Percentiles rank a stretch among this genome's conserved stretches.
phyloP scores from a whole-genome alignment of 2,797 vertebrate species.

The Chaunax sp. region DNA sequence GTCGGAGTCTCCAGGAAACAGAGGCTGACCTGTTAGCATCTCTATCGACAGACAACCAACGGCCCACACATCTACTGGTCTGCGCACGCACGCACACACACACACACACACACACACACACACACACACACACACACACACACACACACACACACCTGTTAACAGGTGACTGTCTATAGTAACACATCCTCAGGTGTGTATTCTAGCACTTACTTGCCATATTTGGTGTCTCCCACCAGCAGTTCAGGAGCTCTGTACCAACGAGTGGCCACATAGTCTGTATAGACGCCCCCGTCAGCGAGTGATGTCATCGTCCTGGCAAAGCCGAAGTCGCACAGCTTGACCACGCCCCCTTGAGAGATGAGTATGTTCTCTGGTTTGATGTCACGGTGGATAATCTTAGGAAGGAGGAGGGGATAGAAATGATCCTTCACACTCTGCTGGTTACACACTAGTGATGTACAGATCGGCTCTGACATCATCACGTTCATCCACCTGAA shows the following conservation, averaged over 20 bases:
- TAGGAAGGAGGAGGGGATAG: not conserved
- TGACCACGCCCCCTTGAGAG: slow-evolving; percentile 88
- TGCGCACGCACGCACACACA: slow-evolving; percentile 64
- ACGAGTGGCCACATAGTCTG: slow-evolving; percentile 91
- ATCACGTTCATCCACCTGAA: too few relatives aligned
- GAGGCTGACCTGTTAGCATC: slow-evolving; percentile 89
- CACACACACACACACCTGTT: too few relatives aligned
- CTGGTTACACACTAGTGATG: too few relatives aligned
- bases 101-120: not conserved
- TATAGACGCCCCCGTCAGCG: slow-evolving; percentile 84
- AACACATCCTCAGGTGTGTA: not conserved
- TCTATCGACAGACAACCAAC: slow-evolving; percentile 89
- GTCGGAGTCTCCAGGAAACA: slow-evolving; percentile 93
- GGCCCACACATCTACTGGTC: slow-evolving; percentile 93
- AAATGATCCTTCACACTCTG: not conserved
- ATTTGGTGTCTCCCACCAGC: slow-evolving; percentile 90
- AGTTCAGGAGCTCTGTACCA: slow-evolving; percentile 95
- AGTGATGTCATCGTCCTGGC: slow-evolving; percentile 85
- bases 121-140: too few relatives aligned
- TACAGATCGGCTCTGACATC: too few relatives aligned
- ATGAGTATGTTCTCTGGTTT: slow-evolving; percentile 94
- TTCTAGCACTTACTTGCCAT: slow-evolving; percentile 87
- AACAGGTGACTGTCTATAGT: not conserved
- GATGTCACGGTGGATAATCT: slow-evolving; percentile 94
- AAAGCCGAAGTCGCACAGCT: slow-evolving; percentile 94